Percentiles rank a stretch among this genome's conserved stretches.
These are phyloP conservation scores for Scolopax rusticola DNA, from an alignment of 2,797 vertebrate species.

Conservation along the genomic window DNA sequence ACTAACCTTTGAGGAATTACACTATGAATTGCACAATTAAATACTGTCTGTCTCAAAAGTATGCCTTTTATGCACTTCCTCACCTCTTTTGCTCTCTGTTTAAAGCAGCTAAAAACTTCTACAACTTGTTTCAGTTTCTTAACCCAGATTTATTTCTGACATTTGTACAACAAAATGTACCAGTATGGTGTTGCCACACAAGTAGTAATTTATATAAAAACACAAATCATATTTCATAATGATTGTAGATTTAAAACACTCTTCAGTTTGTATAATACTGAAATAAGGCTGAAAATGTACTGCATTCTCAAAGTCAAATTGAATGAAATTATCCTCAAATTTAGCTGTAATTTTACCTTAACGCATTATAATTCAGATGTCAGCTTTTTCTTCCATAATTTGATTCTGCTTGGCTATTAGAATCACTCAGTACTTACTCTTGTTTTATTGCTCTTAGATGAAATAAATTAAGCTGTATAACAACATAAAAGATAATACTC, in stretches of 20 bases:
- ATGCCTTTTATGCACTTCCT: neutral
- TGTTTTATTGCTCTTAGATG: conserved; percentile 63
- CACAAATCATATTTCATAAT: neutral
- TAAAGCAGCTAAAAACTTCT: neutral
- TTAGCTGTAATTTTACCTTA: conserved; percentile 52
- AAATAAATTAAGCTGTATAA: conserved; percentile 56
- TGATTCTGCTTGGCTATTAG: conserved; percentile 57
- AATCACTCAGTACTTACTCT: conserved; percentile 3
- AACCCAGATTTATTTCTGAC: neutral
- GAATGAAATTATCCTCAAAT: conserved; percentile 49
- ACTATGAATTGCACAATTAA: neutral
- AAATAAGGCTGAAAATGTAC: neutral
- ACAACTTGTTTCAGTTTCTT: neutral
- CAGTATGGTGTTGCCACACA: neutral
- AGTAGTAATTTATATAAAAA: neutral
- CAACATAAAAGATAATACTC: conserved; percentile 48
- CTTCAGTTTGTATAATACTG: neutral
- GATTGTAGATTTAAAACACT: neutral
- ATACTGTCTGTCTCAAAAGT: neutral
- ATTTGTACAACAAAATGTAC: neutral
- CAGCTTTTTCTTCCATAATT: conserved; percentile 51
- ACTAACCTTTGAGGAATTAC: neutral
- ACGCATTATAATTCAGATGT: conserved; percentile 57
- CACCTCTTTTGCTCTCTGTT: neutral
- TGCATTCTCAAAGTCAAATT: conserved; percentile 6